phyloP scores from a whole-genome alignment of 2,797 vertebrate genomes.

The Micropoecilia bifurca region DNA sequence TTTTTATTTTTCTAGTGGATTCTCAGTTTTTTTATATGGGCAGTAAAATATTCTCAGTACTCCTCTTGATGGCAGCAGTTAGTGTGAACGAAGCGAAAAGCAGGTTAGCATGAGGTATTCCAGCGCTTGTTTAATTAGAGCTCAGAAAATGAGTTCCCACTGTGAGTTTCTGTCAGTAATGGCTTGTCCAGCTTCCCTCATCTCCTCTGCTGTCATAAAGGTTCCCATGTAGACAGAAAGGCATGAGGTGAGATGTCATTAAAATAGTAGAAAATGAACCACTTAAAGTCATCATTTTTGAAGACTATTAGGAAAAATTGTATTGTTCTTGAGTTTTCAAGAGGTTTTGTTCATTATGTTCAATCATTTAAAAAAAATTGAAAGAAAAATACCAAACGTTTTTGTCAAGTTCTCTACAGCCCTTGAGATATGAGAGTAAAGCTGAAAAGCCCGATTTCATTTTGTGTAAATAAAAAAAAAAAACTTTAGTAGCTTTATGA shows the following conservation, averaged over 20 bases:
- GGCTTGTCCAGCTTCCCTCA: background rate
- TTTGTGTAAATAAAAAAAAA: too few species aligned
- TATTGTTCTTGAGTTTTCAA: background rate
- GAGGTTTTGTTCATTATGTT: background rate
- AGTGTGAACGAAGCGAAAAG: background rate
- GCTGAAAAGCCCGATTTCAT: background rate
- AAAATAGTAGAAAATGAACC: background rate
- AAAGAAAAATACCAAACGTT: background rate
- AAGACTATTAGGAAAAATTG: background rate
- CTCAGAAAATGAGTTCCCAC: conserved; percentile 2
- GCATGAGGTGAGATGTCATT: background rate
- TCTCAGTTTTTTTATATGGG: background rate
- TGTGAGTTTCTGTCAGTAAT: background rate
- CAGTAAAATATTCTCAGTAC: background rate
- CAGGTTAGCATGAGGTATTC: background rate
- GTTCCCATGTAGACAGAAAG: background rate
- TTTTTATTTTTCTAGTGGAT: background rate
- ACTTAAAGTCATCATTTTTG: background rate
- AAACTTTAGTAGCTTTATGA: background rate
- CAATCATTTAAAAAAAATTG: background rate
- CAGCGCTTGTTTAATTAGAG: conserved; percentile 1
- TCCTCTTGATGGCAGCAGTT: background rate
- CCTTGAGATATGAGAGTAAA: background rate
- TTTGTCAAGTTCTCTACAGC: background rate
- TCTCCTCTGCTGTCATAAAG: background rate